These are phyloP conservation scores for Apodemus speciosus DNA, from an alignment of 2,113 vertebrate genomes.

Conservation along the genomic window DNA sequence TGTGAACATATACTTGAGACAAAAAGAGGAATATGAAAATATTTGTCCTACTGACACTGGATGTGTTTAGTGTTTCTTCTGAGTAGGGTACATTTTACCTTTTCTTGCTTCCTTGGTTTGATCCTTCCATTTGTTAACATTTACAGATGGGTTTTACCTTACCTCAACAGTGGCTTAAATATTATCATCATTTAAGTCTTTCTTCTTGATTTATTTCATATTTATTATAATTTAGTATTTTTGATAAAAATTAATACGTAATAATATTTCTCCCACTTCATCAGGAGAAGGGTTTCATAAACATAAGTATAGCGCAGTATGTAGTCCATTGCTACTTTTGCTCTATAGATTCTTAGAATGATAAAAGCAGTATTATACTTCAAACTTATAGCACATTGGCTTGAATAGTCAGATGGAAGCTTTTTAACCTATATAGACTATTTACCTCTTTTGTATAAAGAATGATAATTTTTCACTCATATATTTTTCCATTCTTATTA, in stretches of 20 bases:
- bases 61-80: background rate
- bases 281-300: background rate
- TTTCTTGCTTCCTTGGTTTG: background rate
- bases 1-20: background rate
- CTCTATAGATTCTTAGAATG: background rate
- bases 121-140: background rate
- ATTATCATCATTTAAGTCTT: background rate
- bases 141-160: background rate
- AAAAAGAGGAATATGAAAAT: background rate
- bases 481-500: slow-evolving; percentile 1
- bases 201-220: background rate
- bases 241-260: background rate
- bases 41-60: background rate
- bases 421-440: background rate
- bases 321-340: background rate
- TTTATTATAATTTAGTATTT: background rate
- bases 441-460: background rate
- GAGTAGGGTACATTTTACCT: background rate
- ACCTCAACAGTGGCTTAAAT: background rate
- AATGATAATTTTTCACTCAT: background rate
- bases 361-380: background rate
- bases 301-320: background rate
- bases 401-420: background rate
- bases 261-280: background rate
- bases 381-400: background rate